phyloP scores from a whole-genome alignment of 2,888 invertebrate species.

The Tenthredo amoena region DNA sequence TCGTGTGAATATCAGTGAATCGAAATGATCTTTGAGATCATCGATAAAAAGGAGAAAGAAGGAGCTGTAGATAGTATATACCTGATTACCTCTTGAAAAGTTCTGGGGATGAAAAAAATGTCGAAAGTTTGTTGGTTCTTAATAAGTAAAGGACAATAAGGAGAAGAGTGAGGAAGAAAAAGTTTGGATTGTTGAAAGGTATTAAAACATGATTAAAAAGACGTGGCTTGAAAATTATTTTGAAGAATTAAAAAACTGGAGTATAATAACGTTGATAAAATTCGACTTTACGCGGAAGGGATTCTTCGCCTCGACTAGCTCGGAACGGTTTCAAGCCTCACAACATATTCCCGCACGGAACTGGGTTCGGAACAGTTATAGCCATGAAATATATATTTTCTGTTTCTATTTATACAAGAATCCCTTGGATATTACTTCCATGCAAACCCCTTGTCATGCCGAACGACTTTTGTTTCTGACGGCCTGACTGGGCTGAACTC shows the following conservation, averaged over 20 bases:
- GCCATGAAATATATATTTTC: conserved; percentile 28
- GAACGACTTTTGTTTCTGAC: conserved; percentile 71
- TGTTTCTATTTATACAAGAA: conserved; percentile 12
- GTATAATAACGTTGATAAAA: conserved; percentile 7
- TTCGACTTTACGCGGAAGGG: neutral
- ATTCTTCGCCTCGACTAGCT: neutral
- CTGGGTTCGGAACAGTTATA: conserved; percentile 25
- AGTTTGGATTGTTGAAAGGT: neutral
- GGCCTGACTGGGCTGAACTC: conserved; percentile 55
- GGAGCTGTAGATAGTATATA: neutral
- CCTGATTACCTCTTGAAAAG: neutral
- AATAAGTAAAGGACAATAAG: neutral
- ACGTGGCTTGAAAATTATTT: neutral
- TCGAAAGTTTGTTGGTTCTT: conserved; percentile 10
- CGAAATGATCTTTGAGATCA: neutral
- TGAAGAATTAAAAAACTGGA: neutral
- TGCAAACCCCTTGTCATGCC: conserved; percentile 63
- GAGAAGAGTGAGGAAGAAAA: neutral
- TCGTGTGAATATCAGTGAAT: neutral
- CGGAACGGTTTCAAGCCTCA: neutral
- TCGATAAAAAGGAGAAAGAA: neutral
- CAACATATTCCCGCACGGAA: conserved; percentile 4
- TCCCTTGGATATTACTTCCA: conserved; percentile 66
- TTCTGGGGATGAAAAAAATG: conserved; percentile 15
- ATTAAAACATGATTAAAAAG: conserved; percentile 27